A percentile compares a stretch with the other conserved stretches of the same genome.
These are phyloP conservation scores for Andrena praecox DNA, from an alignment of 2,888 invertebrate genomes.

Conservation along the genomic window DNA sequence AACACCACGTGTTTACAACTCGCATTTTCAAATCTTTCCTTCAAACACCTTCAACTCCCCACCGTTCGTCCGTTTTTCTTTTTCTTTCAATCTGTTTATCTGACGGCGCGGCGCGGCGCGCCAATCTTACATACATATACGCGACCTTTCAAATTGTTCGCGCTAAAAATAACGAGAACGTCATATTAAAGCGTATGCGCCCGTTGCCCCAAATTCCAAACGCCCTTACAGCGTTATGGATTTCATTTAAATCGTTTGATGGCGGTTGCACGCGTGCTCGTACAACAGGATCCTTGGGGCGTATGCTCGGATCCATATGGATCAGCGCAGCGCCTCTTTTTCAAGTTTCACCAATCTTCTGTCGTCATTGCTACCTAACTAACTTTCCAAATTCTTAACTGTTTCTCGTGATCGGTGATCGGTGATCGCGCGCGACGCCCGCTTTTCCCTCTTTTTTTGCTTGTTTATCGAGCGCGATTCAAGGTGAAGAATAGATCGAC, in stretches of 20 bases:
- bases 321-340: too few relatives aligned
- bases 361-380: too few relatives aligned
- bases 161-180: conserved; percentile 69
- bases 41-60: not conserved
- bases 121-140: conserved; percentile 38
- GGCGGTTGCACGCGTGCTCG: not conserved
- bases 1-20: conserved; percentile 6
- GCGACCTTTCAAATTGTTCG: conserved; percentile 62
- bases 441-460: not conserved
- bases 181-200: conserved; percentile 59
- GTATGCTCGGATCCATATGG: not conserved
- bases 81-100: conserved; percentile 50
- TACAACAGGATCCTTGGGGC: not conserved
- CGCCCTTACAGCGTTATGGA: conserved; percentile 2
- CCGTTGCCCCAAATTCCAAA: conserved; percentile 64
- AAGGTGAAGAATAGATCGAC: not conserved
- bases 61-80: not conserved
- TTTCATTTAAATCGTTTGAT: not conserved
- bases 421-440: too few relatives aligned
- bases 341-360: too few relatives aligned
- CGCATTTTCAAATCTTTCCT: not conserved
- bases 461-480: not conserved
- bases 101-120: conserved; percentile 30
- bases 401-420: too few relatives aligned
- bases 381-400: too few relatives aligned